These are phyloP conservation scores for Petromus typicus DNA, from an alignment of 2,113 vertebrate species.

Conservation along the genomic window DNA sequence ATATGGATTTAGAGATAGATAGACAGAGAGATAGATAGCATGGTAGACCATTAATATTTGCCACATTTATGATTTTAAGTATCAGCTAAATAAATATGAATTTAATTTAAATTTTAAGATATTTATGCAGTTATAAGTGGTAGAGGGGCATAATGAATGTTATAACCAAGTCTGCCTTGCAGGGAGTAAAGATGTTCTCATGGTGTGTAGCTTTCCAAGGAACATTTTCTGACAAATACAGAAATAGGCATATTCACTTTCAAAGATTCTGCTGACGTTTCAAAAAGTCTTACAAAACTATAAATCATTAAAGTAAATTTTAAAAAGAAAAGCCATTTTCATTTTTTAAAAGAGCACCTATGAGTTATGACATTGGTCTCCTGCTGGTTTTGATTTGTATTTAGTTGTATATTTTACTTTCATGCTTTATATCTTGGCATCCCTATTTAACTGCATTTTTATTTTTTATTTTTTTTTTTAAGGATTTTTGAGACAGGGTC, in stretches of 20 bases:
- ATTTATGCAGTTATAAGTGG: neutral
- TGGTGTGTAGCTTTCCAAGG: neutral
- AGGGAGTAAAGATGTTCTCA: neutral
- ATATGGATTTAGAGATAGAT: neutral
- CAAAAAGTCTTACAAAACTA: neutral
- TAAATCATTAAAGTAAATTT: conserved; percentile 22
- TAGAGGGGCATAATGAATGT: neutral
- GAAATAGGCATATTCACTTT: neutral
- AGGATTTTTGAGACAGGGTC: too few species aligned
- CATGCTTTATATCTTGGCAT: neutral
- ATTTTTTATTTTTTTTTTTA: too few species aligned
- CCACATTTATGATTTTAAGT: neutral
- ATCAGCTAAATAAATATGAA: neutral
- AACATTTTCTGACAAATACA: neutral
- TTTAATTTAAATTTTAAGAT: neutral
- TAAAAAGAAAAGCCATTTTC: neutral
- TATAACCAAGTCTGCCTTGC: neutral
- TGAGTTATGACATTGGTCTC: neutral
- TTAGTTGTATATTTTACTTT: neutral
- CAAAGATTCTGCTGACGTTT: neutral
- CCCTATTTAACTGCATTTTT: neutral
- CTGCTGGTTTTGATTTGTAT: neutral
- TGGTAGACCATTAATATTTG: neutral
- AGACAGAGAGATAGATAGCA: too few species aligned
- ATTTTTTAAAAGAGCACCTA: neutral